Percentiles rank a stretch among this genome's conserved stretches.
phyloP scores from a whole-genome alignment of 1,140 invertebrate species.

The Drosophila rufa region DNA sequence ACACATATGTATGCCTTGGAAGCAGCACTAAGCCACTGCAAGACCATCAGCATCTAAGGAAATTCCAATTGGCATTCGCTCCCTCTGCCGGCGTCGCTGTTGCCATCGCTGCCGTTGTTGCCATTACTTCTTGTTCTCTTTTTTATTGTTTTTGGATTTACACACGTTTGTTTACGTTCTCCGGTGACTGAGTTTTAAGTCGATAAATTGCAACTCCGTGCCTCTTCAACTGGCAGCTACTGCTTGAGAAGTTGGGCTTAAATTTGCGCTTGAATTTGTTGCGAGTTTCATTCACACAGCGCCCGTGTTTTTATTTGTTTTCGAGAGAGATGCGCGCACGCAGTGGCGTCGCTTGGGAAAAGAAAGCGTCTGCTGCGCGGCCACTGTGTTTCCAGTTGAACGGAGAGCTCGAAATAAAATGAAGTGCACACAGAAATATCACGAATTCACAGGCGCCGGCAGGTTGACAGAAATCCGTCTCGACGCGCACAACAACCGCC shows the following conservation, averaged over 20 bases:
- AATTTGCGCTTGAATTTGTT: conserved; percentile 1
- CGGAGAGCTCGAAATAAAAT: conserved; percentile 10
- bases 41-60: conserved; percentile 52
- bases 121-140: conserved; percentile 21
- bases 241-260: neutral
- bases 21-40: conserved; percentile 32
- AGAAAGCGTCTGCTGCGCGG: conserved; percentile 10
- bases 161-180: conserved; percentile 49
- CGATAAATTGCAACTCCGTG: conserved; percentile 11
- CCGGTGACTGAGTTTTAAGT: conserved; percentile 4
- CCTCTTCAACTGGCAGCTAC: neutral
- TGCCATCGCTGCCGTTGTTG: conserved; percentile 14
- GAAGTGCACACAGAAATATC: conserved; percentile 6
- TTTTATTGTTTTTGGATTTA: conserved; percentile 7
- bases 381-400: conserved; percentile 10
- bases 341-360: conserved; percentile 4
- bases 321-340: conserved; percentile 10
- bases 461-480: neutral
- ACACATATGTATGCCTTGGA: conserved; percentile 5
- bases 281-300: conserved; percentile 9
- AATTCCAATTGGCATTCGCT: conserved; percentile 32
- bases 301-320: conserved; percentile 11
- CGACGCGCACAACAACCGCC: neutral
- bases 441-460: conserved; percentile 2
- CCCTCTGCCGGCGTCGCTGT: conserved; percentile 8